Evolutionary conservation across 2,888 invertebrate genomes (phyloP), one percentile per base, ranked within the genome.

Genomic region (Scaptodrosophila latifasciaeformis): DNA sequence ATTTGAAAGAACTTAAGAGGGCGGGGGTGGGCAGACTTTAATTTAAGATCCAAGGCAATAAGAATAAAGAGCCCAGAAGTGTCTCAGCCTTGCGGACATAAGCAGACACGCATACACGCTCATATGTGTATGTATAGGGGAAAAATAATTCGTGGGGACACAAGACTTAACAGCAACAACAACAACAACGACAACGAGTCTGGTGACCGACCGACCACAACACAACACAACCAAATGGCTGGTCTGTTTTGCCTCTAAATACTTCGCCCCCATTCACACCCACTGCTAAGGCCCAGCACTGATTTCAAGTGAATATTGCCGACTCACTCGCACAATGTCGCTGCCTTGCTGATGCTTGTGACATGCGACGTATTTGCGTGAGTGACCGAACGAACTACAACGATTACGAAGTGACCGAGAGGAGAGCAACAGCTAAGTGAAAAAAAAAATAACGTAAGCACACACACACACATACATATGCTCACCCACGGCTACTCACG

Each of bases 301-400:
- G n/a, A n/a, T n/a, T n/a, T n/a, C n/a, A n/a, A 43, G 12, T 51
- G 62, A 57, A 54, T 60, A 49, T 44, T 52, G 72, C 54, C 45
- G 29, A 43, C 59, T 58, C 62, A 46, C 60, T 82, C 50, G 55
- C 65, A 65, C 81, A 74, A 37, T 81, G 81, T 82, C 81, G 81
- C 78, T 65, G 52, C 62, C 67, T 81, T 72, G 75, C 77, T 80
- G 57, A 68, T 48, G 30, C 12, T n/a, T n/a, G n/a, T 81, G 82
- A 82, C 81, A 81, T 78, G 82, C 82, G 82, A 81, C 81, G 57
- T 65, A 68, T 70, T 76, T 72, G 70, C 74, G 74, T 61, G 49
- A 49, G 79, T 78, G 76, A 72, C 72, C 67, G 66, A 55, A 46
- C 54, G 54, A 55, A 34, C 45, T 40, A n/a, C n/a, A n/a, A n/a